Conservation (phyloP, 1,140 invertebrate genomes). For the Nebria ingens region DNA sequence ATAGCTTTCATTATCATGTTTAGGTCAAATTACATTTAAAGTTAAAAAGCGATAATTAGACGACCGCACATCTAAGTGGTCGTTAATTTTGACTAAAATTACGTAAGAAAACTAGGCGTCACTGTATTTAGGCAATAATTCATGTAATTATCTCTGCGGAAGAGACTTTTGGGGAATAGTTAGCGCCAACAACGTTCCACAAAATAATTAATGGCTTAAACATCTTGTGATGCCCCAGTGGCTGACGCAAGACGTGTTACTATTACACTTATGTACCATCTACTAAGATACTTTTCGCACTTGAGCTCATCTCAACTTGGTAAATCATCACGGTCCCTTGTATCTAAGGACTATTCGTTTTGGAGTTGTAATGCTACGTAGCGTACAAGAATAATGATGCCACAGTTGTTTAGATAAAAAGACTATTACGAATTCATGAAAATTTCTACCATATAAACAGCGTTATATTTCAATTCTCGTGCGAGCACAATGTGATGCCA, state of each 20-base stretch:
- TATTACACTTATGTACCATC: too few species aligned
- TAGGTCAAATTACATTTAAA: neutral
- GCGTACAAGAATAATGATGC: too few species aligned
- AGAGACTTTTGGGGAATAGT: neutral
- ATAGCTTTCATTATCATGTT: neutral
- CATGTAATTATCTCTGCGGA: constrained; percentile 6
- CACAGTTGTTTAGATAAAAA: too few species aligned
- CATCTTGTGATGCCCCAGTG: neutral
- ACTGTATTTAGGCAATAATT: constrained; percentile 3
- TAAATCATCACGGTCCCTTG: neutral
- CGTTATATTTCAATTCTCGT: too few species aligned
- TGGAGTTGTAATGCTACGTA: too few species aligned
- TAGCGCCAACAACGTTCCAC: neutral
- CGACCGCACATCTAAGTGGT: too few species aligned
- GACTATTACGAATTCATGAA: too few species aligned
- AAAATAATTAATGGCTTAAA: constrained; percentile 8
- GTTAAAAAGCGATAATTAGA: neutral
- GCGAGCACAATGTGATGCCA: too few species aligned
- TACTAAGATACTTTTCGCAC: neutral
- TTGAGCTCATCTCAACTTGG: neutral
- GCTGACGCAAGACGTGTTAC: neutral
- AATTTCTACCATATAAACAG: too few species aligned
- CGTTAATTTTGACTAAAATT: neutral
- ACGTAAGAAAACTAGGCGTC: neutral
- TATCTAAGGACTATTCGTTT: too few species aligned